phyloP scores from a whole-genome alignment of 2,888 invertebrate species.

The Suillia variegata region DNA sequence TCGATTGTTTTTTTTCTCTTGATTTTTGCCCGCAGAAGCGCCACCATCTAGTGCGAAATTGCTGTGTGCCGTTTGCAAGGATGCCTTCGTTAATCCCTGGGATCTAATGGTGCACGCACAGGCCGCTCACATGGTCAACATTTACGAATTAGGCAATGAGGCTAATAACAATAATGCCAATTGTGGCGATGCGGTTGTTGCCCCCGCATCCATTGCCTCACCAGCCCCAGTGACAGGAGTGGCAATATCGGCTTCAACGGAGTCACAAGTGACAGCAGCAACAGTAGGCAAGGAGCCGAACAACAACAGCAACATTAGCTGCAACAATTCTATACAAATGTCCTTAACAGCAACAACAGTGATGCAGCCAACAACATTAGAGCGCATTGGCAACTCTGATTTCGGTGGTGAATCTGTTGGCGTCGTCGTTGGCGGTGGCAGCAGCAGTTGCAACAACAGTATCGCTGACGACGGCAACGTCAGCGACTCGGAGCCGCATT shows the following conservation, averaged over 20 bases:
- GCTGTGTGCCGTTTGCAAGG: conserved; percentile 71
- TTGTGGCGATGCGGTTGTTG: conserved; percentile 10
- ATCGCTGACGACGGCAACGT: conserved; percentile 38
- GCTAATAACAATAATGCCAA: conserved; percentile 33
- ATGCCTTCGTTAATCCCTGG: conserved; percentile 71
- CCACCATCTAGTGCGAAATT: conserved; percentile 62
- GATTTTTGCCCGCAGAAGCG: conserved; percentile 45
- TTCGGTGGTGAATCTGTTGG: conserved; percentile 25
- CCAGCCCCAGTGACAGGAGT: conserved; percentile 18
- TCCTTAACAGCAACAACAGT: conserved; percentile 21
- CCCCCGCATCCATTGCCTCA: conserved; percentile 33
- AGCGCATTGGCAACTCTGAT: conserved; percentile 18
- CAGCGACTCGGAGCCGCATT: conserved; percentile 50
- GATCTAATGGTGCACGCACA: conserved; percentile 75
- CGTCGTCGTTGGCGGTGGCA: conserved; percentile 17
- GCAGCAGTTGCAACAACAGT: conserved; percentile 32
- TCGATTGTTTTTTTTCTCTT: too few species aligned
- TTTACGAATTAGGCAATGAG: conserved; percentile 68
- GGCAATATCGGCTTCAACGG: conserved; percentile 35
- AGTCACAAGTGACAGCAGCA: conserved; percentile 39
- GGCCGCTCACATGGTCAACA: conserved; percentile 72
- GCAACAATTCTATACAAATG: conserved; percentile 26
- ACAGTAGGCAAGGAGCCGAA: conserved; percentile 48
- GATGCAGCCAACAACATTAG: conserved; percentile 23
- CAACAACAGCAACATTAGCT: conserved; percentile 40